Base-by-base conservation (phyloP, 2,797 vertebrate species). In the Nyctibius grandis region DNA sequence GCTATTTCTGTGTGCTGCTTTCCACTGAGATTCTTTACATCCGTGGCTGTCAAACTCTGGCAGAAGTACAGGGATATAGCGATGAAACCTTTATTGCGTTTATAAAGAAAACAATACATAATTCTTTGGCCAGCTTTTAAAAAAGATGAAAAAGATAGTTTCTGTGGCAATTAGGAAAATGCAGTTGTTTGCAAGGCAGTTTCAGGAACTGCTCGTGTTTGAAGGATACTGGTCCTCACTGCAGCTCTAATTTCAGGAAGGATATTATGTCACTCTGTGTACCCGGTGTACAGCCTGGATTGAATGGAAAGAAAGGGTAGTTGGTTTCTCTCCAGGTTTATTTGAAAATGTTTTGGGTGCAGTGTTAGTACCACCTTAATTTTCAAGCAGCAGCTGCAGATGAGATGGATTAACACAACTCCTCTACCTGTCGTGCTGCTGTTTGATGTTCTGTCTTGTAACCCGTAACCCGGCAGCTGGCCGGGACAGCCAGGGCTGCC, bases 241-340 rank as follows among this genome's bases (percentile, higher is more conserved):
- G 85, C 91, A 65, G 75, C 95, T 94, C 93, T 98, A 51, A 95
- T 97, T 98, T 97, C 97, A 98, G 98, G 98, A 98, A 98, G 98
- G 98, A 98, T 98, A 98, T 98, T 98, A 97, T 96, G 98, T 98
- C 97, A 98, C 95, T 94, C 92, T 73, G 69, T 97, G 97, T 97
- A 97, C 97, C 92, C 92, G 93, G 96, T 79, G 95, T 94, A 93
- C 88, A 85, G 88, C 96, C 95, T 95, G 96, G 78, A 96, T 44
- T 96, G 95, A 97, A 97, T 96, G 96, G 97, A 96, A 98, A 97
- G 94, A 96, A 96, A 96, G 90, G 64, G 60, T 96, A 92, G 92
- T 92, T 94, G 90, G 94, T 93, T 92, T 97, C 94, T 96, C 91
- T 91, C 20, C 88, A 70, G 42, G 69, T 94, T 92, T 88, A 93